phyloP scores from a whole-genome alignment of 2,113 vertebrate species.

The Silurus asotus region DNA sequence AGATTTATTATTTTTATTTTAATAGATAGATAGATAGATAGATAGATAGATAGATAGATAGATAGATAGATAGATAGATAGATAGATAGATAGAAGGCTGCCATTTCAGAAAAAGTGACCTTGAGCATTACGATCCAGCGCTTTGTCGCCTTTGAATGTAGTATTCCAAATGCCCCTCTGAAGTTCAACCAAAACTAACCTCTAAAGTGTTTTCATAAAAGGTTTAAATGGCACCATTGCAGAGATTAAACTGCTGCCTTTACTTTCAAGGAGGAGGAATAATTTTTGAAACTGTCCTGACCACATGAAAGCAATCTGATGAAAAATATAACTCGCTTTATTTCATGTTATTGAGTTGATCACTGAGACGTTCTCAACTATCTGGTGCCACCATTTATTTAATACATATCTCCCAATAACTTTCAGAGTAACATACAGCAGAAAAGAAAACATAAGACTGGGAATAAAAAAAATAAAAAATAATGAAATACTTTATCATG shows the following conservation, averaged over 20 bases:
- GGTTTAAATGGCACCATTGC: constrained; percentile 29
- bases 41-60: too few species aligned
- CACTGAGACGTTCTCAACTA: not conserved
- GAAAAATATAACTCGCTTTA: constrained; percentile 39
- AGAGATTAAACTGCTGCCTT: constrained; percentile 29
- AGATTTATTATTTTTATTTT: too few species aligned
- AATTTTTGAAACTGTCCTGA: constrained; percentile 23
- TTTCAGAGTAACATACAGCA: not conserved
- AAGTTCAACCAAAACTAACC: constrained; percentile 35
- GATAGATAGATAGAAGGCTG: not conserved
- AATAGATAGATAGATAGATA: too few species aligned
- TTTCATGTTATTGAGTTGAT: constrained; percentile 32
- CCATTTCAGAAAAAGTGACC: constrained; percentile 20
- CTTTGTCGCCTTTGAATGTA: constrained; percentile 34
- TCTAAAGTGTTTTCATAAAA: constrained; percentile 42
- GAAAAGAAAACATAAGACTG: not conserved
- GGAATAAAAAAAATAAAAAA: too few species aligned
- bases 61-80: too few species aligned
- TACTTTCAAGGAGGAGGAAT: constrained; percentile 29
- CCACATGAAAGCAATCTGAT: constrained; percentile 45
- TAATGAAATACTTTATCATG: not conserved
- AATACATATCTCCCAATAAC: not conserved
- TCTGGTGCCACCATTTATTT: constrained; percentile 25
- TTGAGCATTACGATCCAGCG: constrained; percentile 28
- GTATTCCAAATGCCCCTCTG: constrained; percentile 25